Evolutionary conservation across 2,113 vertebrate genomes (phyloP).

Genomic region (Chauna torquata): DNA sequence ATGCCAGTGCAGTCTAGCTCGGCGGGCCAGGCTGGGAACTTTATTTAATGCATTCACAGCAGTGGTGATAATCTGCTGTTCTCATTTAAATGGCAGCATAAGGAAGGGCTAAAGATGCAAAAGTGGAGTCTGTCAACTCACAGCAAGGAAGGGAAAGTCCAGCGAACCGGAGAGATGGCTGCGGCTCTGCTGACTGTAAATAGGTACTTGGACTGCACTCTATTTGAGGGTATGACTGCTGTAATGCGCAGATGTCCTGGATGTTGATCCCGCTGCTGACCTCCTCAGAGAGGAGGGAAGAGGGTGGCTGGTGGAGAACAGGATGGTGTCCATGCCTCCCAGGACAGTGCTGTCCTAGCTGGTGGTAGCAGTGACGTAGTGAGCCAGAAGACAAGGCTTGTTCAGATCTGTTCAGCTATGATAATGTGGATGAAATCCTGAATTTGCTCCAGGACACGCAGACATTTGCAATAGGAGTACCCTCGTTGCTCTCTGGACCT

Average conservation of each 20-base stretch:
- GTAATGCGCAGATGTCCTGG: conserved; percentile 7
- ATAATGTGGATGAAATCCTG: conserved; percentile 46
- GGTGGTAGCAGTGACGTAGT: conserved; percentile 23
- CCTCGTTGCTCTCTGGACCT: neutral
- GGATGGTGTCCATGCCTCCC: conserved; percentile 1
- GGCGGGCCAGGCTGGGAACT: conserved; percentile 50
- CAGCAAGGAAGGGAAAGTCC: neutral
- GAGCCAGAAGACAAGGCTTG: conserved; percentile 51
- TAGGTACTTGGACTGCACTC: neutral
- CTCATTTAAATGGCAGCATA: neutral
- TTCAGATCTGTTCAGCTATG: conserved; percentile 42
- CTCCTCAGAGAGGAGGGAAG: conserved; percentile 28
- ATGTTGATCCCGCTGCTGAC: conserved; percentile 39
- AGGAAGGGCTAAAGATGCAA: conserved; percentile 6
- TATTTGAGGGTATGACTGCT: conserved; percentile 16
- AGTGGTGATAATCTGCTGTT: neutral
- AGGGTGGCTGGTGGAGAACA: conserved; percentile 6
- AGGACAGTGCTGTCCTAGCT: conserved; percentile 33
- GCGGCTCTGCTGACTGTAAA: neutral
- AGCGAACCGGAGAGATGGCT: neutral
- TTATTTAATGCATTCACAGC: conserved; percentile 31
- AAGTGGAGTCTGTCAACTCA: neutral
- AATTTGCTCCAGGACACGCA: conserved; percentile 2
- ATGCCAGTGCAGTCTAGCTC: neutral
- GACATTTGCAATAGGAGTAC: conserved; percentile 43